Evolutionary conservation across 2,797 vertebrate genomes (phyloP).

Genomic region (Bradypodion ventrale): DNA sequence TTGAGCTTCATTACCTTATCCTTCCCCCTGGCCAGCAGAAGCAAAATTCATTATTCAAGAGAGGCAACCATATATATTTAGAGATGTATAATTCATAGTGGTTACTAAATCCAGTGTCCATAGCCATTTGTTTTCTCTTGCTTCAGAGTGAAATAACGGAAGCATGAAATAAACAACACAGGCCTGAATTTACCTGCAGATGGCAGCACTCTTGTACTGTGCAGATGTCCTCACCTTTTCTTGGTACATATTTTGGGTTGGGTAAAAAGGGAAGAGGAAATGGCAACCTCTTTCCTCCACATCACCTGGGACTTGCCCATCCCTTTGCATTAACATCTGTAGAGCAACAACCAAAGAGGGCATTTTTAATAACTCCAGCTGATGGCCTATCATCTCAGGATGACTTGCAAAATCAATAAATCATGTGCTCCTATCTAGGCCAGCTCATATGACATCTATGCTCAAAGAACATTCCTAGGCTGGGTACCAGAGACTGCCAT

Average conservation of each 20-base stretch:
- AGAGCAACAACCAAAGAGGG: background rate
- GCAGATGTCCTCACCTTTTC: conserved; percentile 9
- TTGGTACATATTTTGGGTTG: background rate
- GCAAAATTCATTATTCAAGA: background rate
- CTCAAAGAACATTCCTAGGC: conserved; percentile 13
- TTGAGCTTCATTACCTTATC: background rate
- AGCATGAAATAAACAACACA: background rate
- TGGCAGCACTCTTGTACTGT: background rate
- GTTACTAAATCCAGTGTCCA: background rate
- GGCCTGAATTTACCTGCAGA: background rate
- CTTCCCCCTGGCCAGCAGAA: background rate
- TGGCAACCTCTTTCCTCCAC: background rate
- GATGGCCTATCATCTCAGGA: conserved; percentile 30
- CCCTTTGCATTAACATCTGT: conserved; percentile 21
- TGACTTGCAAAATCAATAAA: conserved; percentile 39
- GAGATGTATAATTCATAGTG: background rate
- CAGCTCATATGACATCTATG: conserved; percentile 12
- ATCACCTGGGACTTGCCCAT: conserved; percentile 20
- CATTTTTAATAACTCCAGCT: conserved; percentile 38
- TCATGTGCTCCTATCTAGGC: conserved; percentile 33
- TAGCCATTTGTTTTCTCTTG: background rate
- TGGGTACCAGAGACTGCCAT: background rate
- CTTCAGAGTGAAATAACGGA: background rate
- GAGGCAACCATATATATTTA: background rate
- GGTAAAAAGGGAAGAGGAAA: background rate